A percentile compares a stretch with the other conserved stretches of the same genome.
Conservation (phyloP, 1,140 invertebrate genomes). For the Fopius arisanus region DNA sequence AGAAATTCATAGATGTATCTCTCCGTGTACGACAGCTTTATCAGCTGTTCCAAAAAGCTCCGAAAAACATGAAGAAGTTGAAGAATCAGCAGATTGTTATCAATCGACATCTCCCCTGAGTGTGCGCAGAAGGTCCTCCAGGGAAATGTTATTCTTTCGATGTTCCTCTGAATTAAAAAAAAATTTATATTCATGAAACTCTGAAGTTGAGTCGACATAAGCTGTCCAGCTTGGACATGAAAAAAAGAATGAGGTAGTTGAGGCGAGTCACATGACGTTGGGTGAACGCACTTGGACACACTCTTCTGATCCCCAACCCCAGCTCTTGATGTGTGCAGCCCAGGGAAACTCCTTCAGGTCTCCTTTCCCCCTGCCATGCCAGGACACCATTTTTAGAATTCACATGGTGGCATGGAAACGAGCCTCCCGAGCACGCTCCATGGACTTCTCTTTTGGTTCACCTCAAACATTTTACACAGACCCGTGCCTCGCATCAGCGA, state of each 20-base stretch:
- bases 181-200: constrained; percentile 56
- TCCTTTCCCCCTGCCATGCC: not conserved
- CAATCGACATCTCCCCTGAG: too few relatives aligned
- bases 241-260: not conserved
- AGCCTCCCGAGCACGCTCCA: constrained; percentile 35
- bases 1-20: too few relatives aligned
- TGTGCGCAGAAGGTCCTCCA: too few relatives aligned
- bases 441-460: constrained; percentile 40
- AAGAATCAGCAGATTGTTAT: too few relatives aligned
- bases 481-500: constrained; percentile 54
- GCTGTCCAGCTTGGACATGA: constrained; percentile 20
- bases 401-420: constrained; percentile 44
- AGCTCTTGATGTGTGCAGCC: not conserved
- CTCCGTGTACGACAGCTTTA: too few relatives aligned
- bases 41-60: too few relatives aligned
- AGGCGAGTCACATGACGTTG: not conserved
- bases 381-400: constrained; percentile 54
- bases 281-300: not conserved
- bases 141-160: too few relatives aligned
- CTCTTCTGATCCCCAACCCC: not conserved
- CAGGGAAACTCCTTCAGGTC: constrained; percentile 16
- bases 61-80: too few relatives aligned
- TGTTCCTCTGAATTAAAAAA: too few relatives aligned
- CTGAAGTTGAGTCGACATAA: constrained; percentile 40
- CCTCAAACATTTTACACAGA: constrained; percentile 49